A percentile compares a stretch with the other conserved stretches of the same genome.
Evolutionary conservation across 2,888 invertebrate genomes (phyloP).

Genomic region (Thelaira solivaga): DNA sequence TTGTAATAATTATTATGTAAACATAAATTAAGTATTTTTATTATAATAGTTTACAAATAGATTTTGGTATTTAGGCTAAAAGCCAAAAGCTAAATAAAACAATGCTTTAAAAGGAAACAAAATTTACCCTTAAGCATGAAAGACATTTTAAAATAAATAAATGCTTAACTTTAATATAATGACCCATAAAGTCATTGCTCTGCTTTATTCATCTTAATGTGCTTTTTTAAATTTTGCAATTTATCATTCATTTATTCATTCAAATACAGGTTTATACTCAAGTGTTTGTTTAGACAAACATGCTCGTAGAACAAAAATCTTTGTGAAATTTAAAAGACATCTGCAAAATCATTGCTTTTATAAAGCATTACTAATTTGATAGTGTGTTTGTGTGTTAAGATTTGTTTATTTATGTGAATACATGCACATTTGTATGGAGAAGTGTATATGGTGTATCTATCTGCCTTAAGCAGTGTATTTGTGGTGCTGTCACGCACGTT

Average conservation of each 20-base stretch:
- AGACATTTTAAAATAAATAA: background rate
- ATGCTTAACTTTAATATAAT: constrained; percentile 1
- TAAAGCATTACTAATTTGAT: background rate
- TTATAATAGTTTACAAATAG: background rate
- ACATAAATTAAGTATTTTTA: background rate
- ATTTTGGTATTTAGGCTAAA: background rate
- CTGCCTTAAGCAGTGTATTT: constrained; percentile 48
- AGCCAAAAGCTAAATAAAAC: background rate
- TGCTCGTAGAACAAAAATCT: constrained; percentile 35
- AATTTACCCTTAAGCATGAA: background rate
- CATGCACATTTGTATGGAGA: background rate
- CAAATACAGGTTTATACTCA: no score
- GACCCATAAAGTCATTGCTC: constrained; percentile 20
- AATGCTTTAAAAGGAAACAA: background rate
- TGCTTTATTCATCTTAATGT: constrained; percentile 1
- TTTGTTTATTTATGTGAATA: background rate
- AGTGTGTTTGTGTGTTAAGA: background rate
- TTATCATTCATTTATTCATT: constrained; percentile 45
- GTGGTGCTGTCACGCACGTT: constrained; percentile 62
- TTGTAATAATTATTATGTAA: constrained; percentile 9
- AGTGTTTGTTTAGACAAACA: no score
- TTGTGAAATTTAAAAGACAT: constrained; percentile 35
- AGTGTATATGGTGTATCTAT: constrained; percentile 16
- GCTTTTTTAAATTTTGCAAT: constrained; percentile 29
- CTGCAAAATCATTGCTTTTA: constrained; percentile 40